Conservation (phyloP, 2,113 vertebrate species). For the Pyxicephalus adspersus region DNA sequence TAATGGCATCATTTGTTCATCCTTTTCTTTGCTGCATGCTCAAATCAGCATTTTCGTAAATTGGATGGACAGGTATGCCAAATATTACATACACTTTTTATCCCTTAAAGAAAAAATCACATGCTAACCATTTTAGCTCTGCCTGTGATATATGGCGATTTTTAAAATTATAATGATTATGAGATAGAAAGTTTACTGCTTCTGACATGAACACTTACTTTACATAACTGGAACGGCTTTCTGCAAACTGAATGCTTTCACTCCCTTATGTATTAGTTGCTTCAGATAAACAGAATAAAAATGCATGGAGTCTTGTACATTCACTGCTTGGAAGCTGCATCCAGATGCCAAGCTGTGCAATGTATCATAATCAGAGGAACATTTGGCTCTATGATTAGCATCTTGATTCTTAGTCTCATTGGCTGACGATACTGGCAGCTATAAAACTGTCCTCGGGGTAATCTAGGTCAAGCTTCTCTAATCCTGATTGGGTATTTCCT, state of each 20-base stretch:
- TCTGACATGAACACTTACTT: neutral
- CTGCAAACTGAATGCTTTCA: slow-evolving; percentile 17
- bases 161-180: neutral
- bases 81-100: no score
- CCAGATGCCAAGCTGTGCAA: slow-evolving; percentile 49
- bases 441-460: slow-evolving; percentile 43
- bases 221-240: neutral
- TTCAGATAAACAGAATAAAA: slow-evolving; percentile 32
- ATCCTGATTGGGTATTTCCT: slow-evolving; percentile 44
- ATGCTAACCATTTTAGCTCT: neutral
- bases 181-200: neutral
- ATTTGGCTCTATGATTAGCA: slow-evolving; percentile 49
- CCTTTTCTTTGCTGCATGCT: no score
- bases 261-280: slow-evolving; percentile 25
- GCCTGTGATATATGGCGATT: neutral
- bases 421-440: slow-evolving; percentile 45
- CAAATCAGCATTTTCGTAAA: no score
- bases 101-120: neutral
- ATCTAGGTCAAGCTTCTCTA: slow-evolving; percentile 50
- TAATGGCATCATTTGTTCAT: no score
- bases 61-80: no score
- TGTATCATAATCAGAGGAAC: slow-evolving; percentile 50
- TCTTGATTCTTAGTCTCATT: slow-evolving; percentile 48
- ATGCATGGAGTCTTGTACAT: slow-evolving; percentile 8
- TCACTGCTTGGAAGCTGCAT: slow-evolving; percentile 25